phyloP scores from a whole-genome alignment of 2,888 invertebrate genomes.

The Acrobasis repandana region DNA sequence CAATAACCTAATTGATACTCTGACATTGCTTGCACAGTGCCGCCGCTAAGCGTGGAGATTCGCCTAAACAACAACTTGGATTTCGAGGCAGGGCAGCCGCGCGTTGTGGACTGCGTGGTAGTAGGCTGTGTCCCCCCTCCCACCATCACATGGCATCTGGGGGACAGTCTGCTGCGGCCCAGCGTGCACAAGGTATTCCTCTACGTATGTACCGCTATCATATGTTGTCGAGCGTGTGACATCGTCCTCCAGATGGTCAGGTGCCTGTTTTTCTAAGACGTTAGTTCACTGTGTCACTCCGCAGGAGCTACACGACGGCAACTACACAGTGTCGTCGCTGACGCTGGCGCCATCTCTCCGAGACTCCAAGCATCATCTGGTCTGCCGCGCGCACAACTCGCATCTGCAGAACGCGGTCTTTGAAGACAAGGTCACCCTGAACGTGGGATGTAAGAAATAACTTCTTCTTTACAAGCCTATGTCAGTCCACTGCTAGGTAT shows the following conservation, averaged over 20 bases:
- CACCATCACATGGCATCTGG: constrained; percentile 64
- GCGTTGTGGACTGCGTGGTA: constrained; percentile 71
- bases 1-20: no score
- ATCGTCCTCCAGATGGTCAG: no score
- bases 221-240: no score
- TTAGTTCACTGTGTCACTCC: constrained; percentile 16
- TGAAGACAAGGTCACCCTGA: constrained; percentile 56
- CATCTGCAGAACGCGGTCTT: constrained; percentile 47
- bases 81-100: constrained; percentile 67
- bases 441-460: constrained; percentile 65
- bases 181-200: constrained; percentile 65
- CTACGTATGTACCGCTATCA: constrained; percentile 11
- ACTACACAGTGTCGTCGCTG: constrained; percentile 70
- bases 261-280: neutral
- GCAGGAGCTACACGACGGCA: constrained; percentile 70
- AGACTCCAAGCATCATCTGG: constrained; percentile 51
- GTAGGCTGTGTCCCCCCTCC: constrained; percentile 68
- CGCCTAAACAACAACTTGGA: constrained; percentile 63
- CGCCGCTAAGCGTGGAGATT: constrained; percentile 65
- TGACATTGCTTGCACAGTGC: constrained; percentile 45
- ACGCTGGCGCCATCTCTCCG: constrained; percentile 59
- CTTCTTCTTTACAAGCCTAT: neutral
- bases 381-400: constrained; percentile 59
- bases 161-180: constrained; percentile 51
- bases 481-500: neutral